Conservation (phyloP, 2,113 vertebrate species). For the Limnothrissa miodon region DNA sequence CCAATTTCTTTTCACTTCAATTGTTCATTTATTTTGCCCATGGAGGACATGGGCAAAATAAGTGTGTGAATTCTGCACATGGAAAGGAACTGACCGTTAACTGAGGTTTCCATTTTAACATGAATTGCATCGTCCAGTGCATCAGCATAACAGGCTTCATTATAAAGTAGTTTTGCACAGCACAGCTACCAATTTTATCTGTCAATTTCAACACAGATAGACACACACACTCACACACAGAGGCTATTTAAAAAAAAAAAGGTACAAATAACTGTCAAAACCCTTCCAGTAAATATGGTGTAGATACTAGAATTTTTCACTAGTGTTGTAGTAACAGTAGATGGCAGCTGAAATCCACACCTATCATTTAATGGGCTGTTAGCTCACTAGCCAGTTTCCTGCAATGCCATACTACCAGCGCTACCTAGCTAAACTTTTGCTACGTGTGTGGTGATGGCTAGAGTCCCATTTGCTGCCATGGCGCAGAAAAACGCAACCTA, state of each 20-base stretch:
- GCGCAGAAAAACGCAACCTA: no score
- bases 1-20: neutral
- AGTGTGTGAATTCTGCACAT: slow-evolving; percentile 18
- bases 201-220: neutral
- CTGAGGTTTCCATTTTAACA: slow-evolving; percentile 43
- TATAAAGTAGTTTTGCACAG: neutral
- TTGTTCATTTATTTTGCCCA: neutral
- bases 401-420: no score
- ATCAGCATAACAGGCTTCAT: neutral
- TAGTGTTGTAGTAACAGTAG: no score
- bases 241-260: neutral
- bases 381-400: no score
- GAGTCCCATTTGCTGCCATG: no score
- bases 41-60: neutral
- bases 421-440: no score
- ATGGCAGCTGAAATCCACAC: no score
- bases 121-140: slow-evolving; percentile 45
- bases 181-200: slow-evolving; percentile 30
- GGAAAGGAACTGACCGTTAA: slow-evolving; percentile 49
- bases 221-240: neutral
- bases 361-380: no score
- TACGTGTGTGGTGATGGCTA: no score
- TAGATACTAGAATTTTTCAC: no score
- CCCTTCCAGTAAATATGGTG: no score
- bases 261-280: no score